Conservation (phyloP, 92 coral and sea anemone genomes). For the Porites evermanni region DNA sequence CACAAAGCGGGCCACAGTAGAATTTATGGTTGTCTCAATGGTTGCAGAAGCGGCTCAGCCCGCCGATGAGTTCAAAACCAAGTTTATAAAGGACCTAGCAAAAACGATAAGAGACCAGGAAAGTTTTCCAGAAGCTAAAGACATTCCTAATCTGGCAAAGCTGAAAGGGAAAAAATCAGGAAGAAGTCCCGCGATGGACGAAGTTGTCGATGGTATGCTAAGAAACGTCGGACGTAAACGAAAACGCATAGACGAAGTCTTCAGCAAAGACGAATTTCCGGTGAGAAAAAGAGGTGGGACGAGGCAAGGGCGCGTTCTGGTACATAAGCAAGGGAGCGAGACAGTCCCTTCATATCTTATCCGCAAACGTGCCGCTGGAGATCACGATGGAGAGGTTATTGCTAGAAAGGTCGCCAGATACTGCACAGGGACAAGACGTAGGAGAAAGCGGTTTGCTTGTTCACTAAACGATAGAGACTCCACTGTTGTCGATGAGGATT, state of each 20-base stretch:
- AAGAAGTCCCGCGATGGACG: conserved; percentile 57
- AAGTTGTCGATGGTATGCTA: background rate
- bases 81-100: conserved; percentile 33
- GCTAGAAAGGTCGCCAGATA: conserved; percentile 9
- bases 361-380: conserved; percentile 37
- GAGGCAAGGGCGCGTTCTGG: conserved; percentile 5
- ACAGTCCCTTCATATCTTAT: conserved; percentile 36
- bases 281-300: conserved; percentile 31
- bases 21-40: conserved; percentile 57
- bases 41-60: conserved; percentile 71
- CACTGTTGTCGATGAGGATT: conserved; percentile 41
- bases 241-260: conserved; percentile 1
- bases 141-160: conserved; percentile 41
- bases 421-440: conserved; percentile 23
- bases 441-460: conserved; percentile 38
- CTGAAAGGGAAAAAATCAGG: conserved; percentile 31
- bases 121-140: conserved; percentile 24
- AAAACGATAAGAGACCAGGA: conserved; percentile 1
- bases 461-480: conserved; percentile 26
- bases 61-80: conserved; percentile 13
- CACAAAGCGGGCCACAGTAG: conserved; percentile 48
- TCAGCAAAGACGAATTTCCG: conserved; percentile 27
- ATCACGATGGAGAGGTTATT: conserved; percentile 35
- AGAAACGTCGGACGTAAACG: background rate
- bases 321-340: conserved; percentile 19